Evolutionary conservation across 2,888 invertebrate species (phyloP), one percentile per base, ranked within the genome.

Genomic region (Campoletis raptor): DNA sequence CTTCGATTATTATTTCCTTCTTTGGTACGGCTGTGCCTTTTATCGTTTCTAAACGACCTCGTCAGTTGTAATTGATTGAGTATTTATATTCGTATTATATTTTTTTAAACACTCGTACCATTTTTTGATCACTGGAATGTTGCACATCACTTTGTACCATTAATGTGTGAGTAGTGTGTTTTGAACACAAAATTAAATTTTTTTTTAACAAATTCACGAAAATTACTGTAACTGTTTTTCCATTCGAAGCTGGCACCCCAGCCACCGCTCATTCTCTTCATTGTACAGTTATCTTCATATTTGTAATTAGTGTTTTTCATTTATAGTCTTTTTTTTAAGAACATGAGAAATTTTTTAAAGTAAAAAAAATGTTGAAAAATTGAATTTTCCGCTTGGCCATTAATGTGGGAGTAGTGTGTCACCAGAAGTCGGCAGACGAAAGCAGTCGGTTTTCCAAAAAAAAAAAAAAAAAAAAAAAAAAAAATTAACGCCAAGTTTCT

Each of bases 21-120:
- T 67, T 36, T 24, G 7, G 24, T 7, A 42, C 61, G 77, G 70
- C 69, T 21, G 61, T 21, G 77, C 70, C 69, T 83, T 77, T 57
- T 70, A 48, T 61, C 52, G 48, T 24, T n/a, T 42, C 82, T 30
- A n/a, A 70, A 77, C 24, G n/a, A 48, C 57, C 40, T 82, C 52
- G 57, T 57, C 54, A 40, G 57, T 74, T 24, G 24, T 77, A 70
- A 77, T 77, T 57, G 45, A 10, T 83, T 48, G 37, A 21, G 18
- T 48, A 37, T 70, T 37, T 37, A 40, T 70, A 83, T 70, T 42
- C 24, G 15, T 10, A 66, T 54, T 37, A 37, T 8, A 37, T 73
- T 21, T 40, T 24, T n/a, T 45, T 10, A 54, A 81, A 37, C 42
- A 30, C 30, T 30, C 30, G 3, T 52, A 52, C 36, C 64, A 30